Evolutionary conservation across 1,140 invertebrate species (phyloP), one percentile per base, ranked within the genome.

Genomic region (Drosophila parabipectinata): DNA sequence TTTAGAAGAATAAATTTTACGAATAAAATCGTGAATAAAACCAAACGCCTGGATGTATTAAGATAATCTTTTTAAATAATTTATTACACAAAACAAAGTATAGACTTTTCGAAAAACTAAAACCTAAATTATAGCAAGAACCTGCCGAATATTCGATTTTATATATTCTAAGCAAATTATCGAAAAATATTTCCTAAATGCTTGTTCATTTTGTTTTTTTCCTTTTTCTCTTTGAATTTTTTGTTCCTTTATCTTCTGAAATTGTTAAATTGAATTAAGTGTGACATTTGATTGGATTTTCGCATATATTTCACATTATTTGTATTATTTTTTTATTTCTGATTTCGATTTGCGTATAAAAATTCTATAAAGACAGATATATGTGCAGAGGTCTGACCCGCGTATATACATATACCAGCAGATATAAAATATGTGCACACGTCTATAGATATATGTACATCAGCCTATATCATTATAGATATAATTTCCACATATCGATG

Each of bases 281-380:
- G 63, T 68, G 66, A 69, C 66, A 69, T 56, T 69, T 69, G 63
- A 69, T 69, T 69, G 63, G 66, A 71, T 72, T 72, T 73, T 45
- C 15, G 67, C 52, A 18, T 69, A 58, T 58, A 44, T 41, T 54
- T 32, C 14, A 34, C 41, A 48, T 69, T 24, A 41, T 34, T 24
- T 26, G 26, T 44, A 4, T 69, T 68, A 37, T 21, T 52, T 47
- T 52, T 24, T 68, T 69, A 39, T 72, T 71, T 73, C 54, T 51
- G 56, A 62, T 55, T 73, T 74, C 52, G 59, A 63, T 52, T 73
- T 8, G 51, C 48, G 26, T 41, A 66, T 66, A 66, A 55, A 21
- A 66, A 68, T 57, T 51, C 26, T 21, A 21, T 21, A 21, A 21
- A 21, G 37, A 57, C 44, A 71, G 28, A 62, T 55, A 48, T 39